phyloP scores from a whole-genome alignment of 2,888 invertebrate species.

The Cheilosia soror region DNA sequence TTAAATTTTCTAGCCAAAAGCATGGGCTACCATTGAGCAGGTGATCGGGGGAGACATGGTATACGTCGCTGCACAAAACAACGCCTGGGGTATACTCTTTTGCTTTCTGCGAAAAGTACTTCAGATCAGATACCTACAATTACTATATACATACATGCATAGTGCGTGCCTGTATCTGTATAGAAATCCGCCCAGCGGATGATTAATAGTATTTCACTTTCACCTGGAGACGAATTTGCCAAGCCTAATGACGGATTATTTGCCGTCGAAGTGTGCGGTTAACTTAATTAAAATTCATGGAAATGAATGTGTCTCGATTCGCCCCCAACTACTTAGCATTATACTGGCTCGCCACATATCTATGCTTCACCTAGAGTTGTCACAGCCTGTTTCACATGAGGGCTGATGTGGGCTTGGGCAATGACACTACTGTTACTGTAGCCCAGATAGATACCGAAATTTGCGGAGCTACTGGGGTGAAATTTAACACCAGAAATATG shows the following conservation, averaged over 20 bases:
- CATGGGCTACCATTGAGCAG: slow-evolving; percentile 47
- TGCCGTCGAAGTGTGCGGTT: slow-evolving; percentile 45
- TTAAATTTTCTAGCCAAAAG: slow-evolving; percentile 23
- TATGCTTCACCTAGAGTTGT: slow-evolving; percentile 19
- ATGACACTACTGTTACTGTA: slow-evolving; percentile 1
- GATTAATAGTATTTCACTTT: slow-evolving; percentile 71
- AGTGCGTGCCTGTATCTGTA: background rate
- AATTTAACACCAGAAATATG: slow-evolving; percentile 38
- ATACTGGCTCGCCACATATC: slow-evolving; percentile 13
- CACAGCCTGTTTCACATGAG: slow-evolving; percentile 30
- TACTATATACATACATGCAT: background rate
- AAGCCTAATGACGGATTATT: slow-evolving; percentile 40
- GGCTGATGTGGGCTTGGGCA: slow-evolving; percentile 46
- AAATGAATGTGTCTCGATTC: slow-evolving; percentile 35
- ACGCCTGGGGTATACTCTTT: background rate
- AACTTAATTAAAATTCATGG: slow-evolving; percentile 65
- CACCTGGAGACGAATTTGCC: slow-evolving; percentile 45
- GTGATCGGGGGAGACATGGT: slow-evolving; percentile 34
- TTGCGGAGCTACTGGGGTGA: slow-evolving; percentile 26
- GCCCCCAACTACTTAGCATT: slow-evolving; percentile 29
- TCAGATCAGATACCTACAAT: background rate
- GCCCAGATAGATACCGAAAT: slow-evolving; percentile 5
- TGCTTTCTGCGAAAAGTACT: slow-evolving; percentile 19
- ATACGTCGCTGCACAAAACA: slow-evolving; percentile 5
- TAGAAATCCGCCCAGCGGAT: slow-evolving; percentile 19